Evolutionary conservation across 2,888 invertebrate genomes (phyloP).

Genomic region (Eupithecia dodoneata): DNA sequence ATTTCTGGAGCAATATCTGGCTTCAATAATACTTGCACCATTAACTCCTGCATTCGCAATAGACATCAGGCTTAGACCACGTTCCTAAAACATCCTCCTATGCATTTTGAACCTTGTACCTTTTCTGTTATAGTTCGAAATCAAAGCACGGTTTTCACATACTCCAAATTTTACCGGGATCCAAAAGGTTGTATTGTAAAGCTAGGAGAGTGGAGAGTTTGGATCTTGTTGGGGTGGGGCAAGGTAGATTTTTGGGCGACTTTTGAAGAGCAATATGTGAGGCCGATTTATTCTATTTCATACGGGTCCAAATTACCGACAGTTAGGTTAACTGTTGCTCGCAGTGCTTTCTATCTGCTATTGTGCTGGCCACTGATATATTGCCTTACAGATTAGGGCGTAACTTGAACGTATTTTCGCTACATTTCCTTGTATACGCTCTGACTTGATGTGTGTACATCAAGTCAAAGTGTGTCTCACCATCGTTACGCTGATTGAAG

Average conservation of each 20-base stretch:
- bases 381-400: conserved; percentile 60
- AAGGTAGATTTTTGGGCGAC: conserved; percentile 37
- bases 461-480: no score
- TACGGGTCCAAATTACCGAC: conserved; percentile 73
- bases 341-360: conserved; percentile 70
- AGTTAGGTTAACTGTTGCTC: conserved; percentile 78
- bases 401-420: conserved; percentile 46
- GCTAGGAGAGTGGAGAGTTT: conserved; percentile 27
- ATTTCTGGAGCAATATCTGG: conserved; percentile 70
- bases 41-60: conserved; percentile 72
- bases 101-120: conserved; percentile 51
- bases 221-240: conserved; percentile 12
- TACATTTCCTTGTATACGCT: conserved; percentile 34
- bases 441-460: background rate
- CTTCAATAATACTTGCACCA: conserved; percentile 79
- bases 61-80: conserved; percentile 62
- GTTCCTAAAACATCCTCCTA: conserved; percentile 42
- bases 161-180: conserved; percentile 25
- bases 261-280: conserved; percentile 45
- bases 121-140: conserved; percentile 50
- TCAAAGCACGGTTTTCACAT: conserved; percentile 14
- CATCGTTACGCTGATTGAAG: background rate
- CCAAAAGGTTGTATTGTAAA: conserved; percentile 24
- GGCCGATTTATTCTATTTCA: conserved; percentile 72
- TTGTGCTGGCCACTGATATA: conserved; percentile 71